phyloP scores from a whole-genome alignment of 2,113 vertebrate species.

The Hucho hucho region DNA sequence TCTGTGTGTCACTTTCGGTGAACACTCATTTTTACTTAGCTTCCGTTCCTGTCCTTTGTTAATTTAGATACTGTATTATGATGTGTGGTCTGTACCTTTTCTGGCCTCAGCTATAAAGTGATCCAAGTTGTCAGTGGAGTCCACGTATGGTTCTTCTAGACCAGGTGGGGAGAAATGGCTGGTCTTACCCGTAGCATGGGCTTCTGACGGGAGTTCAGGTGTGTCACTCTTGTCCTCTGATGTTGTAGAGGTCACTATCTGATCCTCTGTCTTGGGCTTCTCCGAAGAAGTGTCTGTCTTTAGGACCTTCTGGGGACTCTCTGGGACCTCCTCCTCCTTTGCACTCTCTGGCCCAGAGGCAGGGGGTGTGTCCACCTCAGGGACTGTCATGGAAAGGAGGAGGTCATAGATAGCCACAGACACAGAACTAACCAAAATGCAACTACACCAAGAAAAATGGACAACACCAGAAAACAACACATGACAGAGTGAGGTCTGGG shows the following conservation, averaged over 20 bases:
- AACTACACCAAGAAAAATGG: slow-evolving; percentile 23
- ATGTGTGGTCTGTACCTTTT: too few species aligned
- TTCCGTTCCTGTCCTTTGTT: too few species aligned
- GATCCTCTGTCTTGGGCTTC: slow-evolving; percentile 19
- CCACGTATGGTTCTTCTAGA: too few species aligned
- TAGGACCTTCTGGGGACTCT: background rate
- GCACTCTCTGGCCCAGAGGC: slow-evolving; percentile 3
- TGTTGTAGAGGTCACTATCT: background rate
- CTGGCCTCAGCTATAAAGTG: too few species aligned
- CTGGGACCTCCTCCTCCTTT: slow-evolving; percentile 5
- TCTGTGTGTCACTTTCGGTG: too few species aligned
- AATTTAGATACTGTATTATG: too few species aligned
- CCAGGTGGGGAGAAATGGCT: background rate
- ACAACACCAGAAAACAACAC: background rate
- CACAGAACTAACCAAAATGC: slow-evolving; percentile 12
- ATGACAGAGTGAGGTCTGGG: slow-evolving; percentile 21
- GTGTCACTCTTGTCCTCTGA: background rate
- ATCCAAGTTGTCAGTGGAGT: too few species aligned
- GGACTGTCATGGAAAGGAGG: background rate
- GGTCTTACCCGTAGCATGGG: slow-evolving; percentile 18
- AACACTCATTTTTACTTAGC: too few species aligned
- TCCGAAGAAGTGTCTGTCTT: background rate
- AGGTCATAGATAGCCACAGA: background rate
- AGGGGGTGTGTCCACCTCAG: background rate
- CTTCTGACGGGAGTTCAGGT: background rate